phyloP scores from a whole-genome alignment of 2,888 invertebrate genomes.

The Crepidodera aurea region DNA sequence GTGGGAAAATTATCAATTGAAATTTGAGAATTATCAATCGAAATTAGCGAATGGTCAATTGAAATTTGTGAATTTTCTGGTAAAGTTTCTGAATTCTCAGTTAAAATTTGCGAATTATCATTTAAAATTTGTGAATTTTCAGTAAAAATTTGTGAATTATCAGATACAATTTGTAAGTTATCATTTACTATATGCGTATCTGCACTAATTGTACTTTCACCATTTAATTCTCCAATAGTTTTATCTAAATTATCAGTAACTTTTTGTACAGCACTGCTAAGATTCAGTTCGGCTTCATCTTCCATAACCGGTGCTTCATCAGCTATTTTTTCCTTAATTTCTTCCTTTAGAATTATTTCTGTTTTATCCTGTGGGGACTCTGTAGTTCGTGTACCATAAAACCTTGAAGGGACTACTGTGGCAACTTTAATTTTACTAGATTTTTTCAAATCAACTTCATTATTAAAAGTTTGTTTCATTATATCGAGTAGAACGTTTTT shows the following conservation, averaged over 20 bases:
- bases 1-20: too few species aligned
- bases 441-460: neutral
- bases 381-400: slow-evolving; percentile 26
- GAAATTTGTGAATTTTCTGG: neutral
- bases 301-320: slow-evolving; percentile 8
- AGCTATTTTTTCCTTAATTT: slow-evolving; percentile 24
- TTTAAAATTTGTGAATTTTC: neutral
- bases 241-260: slow-evolving; percentile 34
- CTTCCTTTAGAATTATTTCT: slow-evolving; percentile 23
- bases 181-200: too few species aligned
- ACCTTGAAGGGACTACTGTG: slow-evolving; percentile 22
- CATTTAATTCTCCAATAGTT: too few species aligned
- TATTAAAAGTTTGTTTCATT: slow-evolving; percentile 61
- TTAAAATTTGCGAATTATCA: neutral
- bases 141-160: neutral
- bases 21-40: neutral
- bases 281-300: slow-evolving; percentile 4
- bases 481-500: slow-evolving; percentile 65
- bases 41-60: neutral
- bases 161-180: neutral
- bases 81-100: neutral
- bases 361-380: neutral
- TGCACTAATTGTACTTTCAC: too few species aligned
- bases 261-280: slow-evolving; percentile 25
- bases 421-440: slow-evolving; percentile 9